Conservation (phyloP, 2,797 vertebrate species). For the Enteromius fasciolatus region DNA sequence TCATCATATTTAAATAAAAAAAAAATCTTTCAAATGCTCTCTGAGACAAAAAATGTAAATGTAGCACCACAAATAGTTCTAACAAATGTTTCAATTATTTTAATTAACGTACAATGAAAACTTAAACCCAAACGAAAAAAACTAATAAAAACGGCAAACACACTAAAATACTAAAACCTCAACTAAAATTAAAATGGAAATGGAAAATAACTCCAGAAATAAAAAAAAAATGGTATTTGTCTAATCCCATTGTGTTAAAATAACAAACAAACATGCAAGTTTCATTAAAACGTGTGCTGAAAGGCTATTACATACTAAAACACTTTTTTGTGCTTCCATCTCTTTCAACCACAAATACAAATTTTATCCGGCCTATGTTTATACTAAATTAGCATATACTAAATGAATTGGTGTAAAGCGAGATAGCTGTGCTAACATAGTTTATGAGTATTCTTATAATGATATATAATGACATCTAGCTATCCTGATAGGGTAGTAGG, state of each 20-base stretch:
- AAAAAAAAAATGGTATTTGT: not conserved
- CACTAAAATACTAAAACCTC: not conserved
- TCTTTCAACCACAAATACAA: slow-evolving; percentile 2
- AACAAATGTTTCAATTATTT: not conserved
- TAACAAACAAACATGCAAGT: not conserved
- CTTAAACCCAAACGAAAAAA: not conserved
- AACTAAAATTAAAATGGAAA: not conserved
- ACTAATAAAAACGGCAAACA: not conserved
- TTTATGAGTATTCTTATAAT: not conserved
- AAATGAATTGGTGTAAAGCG: not conserved
- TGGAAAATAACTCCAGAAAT: not conserved
- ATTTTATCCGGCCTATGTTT: not conserved
- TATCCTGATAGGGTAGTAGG: not conserved
- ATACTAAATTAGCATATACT: not conserved
- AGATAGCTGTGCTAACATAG: not conserved
- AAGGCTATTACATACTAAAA: not conserved
- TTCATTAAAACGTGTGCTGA: not conserved
- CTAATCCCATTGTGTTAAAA: not conserved
- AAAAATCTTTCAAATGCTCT: not conserved
- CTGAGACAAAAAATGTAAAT: not conserved
- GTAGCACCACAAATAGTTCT: not conserved
- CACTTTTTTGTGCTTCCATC: not conserved
- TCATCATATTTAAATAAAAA: too few species aligned
- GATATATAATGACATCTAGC: not conserved
- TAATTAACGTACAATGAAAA: not conserved